Evolutionary conservation across 2,888 invertebrate genomes (phyloP).

Genomic region (Cheilosia vernalis): DNA sequence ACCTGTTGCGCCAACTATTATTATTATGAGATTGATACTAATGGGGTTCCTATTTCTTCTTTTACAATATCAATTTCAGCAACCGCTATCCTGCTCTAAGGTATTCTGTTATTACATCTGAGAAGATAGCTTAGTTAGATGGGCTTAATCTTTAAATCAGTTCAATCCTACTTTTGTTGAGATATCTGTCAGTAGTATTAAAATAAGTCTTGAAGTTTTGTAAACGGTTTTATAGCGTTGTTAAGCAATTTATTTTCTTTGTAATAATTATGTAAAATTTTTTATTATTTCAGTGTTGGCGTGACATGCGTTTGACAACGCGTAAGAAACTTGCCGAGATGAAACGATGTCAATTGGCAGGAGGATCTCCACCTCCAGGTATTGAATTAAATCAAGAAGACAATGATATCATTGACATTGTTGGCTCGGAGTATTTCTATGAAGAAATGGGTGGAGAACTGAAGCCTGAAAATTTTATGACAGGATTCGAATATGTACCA

Average conservation of each 20-base stretch:
- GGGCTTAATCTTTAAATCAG: no score
- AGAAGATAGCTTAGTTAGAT: no score
- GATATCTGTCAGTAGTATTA: no score
- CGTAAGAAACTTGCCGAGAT: conserved; percentile 82
- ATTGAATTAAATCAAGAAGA: conserved; percentile 82
- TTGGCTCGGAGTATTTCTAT: conserved; percentile 82
- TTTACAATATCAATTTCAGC: no score
- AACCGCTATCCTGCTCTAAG: no score
- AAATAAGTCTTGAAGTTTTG: no score
- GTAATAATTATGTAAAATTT: background rate
- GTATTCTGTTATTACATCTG: no score
- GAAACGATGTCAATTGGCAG: conserved; percentile 82
- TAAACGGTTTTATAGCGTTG: no score
- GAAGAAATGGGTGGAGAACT: conserved; percentile 82
- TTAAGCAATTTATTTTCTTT: background rate
- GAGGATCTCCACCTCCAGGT: conserved; percentile 82
- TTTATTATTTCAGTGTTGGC: conserved; percentile 79
- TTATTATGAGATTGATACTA: no score
- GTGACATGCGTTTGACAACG: conserved; percentile 82
- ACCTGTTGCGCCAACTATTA: no score
- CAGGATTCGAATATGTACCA: conserved; percentile 82
- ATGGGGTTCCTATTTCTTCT: no score
- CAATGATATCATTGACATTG: conserved; percentile 82
- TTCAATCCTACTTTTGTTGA: no score
- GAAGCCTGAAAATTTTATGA: conserved; percentile 82